Evolutionary conservation across 1,140 invertebrate genomes (phyloP).

Genomic region (Varroa destructor): DNA sequence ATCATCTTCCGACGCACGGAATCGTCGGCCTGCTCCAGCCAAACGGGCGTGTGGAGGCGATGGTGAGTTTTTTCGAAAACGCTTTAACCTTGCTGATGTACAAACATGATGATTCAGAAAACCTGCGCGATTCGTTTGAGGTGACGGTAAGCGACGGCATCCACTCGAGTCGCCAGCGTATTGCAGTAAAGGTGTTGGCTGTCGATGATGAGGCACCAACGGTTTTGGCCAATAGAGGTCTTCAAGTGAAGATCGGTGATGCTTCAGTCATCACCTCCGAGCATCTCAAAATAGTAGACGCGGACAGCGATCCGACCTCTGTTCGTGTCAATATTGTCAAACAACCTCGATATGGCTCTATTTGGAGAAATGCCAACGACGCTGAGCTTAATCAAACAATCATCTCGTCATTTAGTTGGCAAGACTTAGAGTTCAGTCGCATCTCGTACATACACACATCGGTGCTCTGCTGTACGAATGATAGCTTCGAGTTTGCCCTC

Average conservation of each 20-base stretch:
- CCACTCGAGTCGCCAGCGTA: background rate
- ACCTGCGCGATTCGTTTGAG: background rate
- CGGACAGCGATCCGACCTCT: background rate
- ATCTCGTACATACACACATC: slow-evolving; percentile 1
- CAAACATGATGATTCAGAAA: slow-evolving; percentile 15
- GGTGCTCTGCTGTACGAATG: slow-evolving; percentile 1
- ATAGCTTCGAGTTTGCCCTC: slow-evolving; percentile 2
- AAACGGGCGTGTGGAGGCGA: background rate
- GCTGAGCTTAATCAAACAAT: slow-evolving; percentile 7
- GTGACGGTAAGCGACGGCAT: slow-evolving; percentile 1
- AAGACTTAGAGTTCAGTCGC: background rate
- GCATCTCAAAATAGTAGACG: slow-evolving; percentile 8
- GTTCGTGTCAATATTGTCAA: slow-evolving; percentile 14
- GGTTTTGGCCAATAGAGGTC: slow-evolving; percentile 7
- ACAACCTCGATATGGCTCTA: background rate
- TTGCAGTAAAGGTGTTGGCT: slow-evolving; percentile 9
- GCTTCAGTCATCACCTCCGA: background rate
- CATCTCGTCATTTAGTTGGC: background rate
- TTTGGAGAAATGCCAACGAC: background rate
- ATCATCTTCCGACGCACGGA: background rate
- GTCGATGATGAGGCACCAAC: slow-evolving; percentile 21
- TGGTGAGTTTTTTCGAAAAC: background rate
- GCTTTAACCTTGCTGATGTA: background rate
- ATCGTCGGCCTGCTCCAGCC: slow-evolving; percentile 6
- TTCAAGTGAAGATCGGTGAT: slow-evolving; percentile 1